phyloP scores from a whole-genome alignment of 1,140 invertebrate species.

The Octopus bimaculoides region DNA sequence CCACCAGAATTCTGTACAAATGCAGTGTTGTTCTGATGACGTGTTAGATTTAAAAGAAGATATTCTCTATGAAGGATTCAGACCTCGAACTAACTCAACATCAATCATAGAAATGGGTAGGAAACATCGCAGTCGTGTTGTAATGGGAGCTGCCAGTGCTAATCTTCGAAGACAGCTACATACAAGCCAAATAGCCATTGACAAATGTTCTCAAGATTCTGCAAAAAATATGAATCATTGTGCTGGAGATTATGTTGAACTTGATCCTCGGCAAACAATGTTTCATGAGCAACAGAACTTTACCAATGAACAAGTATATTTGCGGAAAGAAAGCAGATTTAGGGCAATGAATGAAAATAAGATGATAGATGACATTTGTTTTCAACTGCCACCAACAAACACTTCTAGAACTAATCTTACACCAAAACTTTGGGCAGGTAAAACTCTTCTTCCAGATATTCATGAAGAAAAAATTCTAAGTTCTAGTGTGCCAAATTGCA shows the following conservation, averaged over 20 bases:
- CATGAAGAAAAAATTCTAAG: conserved; percentile 12
- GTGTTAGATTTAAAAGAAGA: neutral
- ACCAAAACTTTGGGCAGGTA: neutral
- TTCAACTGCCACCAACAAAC: neutral
- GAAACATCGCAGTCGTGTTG: conserved; percentile 4
- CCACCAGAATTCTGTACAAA: neutral
- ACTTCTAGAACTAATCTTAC: neutral
- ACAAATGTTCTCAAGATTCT: neutral
- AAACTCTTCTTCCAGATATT: conserved; percentile 6
- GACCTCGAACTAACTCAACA: conserved; percentile 1
- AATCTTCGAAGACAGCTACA: neutral
- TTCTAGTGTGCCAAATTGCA: conserved; percentile 5
- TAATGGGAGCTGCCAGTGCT: conserved; percentile 8
- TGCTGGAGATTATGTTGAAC: neutral
- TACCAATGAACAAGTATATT: neutral
- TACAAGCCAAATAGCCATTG: neutral
- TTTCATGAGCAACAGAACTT: neutral
- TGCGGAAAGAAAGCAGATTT: neutral
- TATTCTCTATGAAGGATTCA: neutral
- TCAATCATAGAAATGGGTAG: conserved; percentile 1
- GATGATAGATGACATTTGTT: neutral
- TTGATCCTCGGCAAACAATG: neutral
- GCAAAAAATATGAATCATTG: neutral
- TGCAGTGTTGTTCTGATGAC: neutral
- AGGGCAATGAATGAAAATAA: neutral